Conservation (phyloP, 1,140 invertebrate genomes). For the Aradophagus sp. region DNA sequence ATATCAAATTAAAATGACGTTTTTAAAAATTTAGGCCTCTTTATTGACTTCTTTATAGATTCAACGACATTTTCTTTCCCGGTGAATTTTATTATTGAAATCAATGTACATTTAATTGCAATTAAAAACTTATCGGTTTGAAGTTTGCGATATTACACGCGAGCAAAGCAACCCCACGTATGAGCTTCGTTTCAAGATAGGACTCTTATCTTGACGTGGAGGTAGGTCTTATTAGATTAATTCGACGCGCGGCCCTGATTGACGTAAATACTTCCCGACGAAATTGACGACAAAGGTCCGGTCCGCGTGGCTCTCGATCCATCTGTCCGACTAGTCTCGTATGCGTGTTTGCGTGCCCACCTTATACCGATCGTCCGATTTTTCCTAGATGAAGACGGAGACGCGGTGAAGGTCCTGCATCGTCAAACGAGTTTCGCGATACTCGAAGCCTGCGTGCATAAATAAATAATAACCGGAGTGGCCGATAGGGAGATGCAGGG, state of each 20-base stretch:
- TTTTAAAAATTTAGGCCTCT: too few species aligned
- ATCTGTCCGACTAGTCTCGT: constrained; percentile 17
- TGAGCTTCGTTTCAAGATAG: constrained; percentile 15
- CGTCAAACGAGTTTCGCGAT: constrained; percentile 70
- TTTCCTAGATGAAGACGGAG: constrained; percentile 57
- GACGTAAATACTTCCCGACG: constrained; percentile 40
- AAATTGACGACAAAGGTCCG: constrained; percentile 44
- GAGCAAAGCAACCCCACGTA: too few species aligned
- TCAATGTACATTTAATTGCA: too few species aligned
- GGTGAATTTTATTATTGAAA: too few species aligned
- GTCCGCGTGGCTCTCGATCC: constrained; percentile 1
- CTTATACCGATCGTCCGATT: constrained; percentile 51
- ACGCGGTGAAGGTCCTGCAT: constrained; percentile 60
- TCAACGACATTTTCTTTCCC: too few species aligned
- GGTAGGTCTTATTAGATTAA: constrained; percentile 34
- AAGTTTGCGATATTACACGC: too few species aligned
- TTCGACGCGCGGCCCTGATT: constrained; percentile 38
- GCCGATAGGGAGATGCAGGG: constrained; percentile 59
- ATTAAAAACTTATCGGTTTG: too few species aligned
- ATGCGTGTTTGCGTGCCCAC: constrained; percentile 52
- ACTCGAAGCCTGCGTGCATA: constrained; percentile 64
- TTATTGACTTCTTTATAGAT: too few species aligned
- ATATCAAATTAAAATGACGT: too few species aligned
- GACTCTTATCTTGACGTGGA: constrained; percentile 32
- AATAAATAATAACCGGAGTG: constrained; percentile 72